Evolutionary conservation across 2,113 vertebrate genomes (phyloP).

Genomic region (Sciurus niger): DNA sequence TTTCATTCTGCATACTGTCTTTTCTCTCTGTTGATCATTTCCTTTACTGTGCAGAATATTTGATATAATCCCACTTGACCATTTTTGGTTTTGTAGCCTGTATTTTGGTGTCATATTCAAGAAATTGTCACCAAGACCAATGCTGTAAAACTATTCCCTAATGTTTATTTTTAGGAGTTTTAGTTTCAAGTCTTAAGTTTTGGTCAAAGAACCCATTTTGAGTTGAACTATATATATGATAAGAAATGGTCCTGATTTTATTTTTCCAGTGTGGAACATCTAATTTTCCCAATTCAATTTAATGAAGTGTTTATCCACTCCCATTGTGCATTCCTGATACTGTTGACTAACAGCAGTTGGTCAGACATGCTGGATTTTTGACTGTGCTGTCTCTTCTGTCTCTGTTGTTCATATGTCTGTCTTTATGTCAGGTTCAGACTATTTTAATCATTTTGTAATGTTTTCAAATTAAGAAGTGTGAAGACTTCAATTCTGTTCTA

Average conservation of each 20-base stretch:
- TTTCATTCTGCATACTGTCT: fast-evolving
- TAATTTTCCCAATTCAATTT: background rate
- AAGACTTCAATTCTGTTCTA: background rate
- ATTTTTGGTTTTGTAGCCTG: background rate
- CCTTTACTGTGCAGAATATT: background rate
- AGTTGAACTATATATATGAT: background rate
- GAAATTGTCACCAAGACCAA: background rate
- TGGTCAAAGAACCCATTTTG: background rate
- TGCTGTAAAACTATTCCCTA: background rate
- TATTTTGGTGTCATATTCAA: background rate
- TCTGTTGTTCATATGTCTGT: background rate
- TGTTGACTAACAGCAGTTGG: background rate
- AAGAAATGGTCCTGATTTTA: background rate
- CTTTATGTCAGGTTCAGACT: background rate
- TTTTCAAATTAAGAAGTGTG: background rate
- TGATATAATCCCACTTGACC: background rate
- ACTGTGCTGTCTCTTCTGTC: no score
- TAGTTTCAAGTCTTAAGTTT: background rate
- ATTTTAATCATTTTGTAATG: background rate
- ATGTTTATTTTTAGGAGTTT: background rate
- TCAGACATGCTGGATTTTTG: background rate
- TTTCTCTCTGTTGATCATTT: background rate
- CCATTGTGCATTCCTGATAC: background rate
- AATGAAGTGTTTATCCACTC: background rate
- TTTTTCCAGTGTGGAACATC: background rate